Evolutionary conservation across 2,113 vertebrate species (phyloP).

Genomic region (Python bivittatus): DNA sequence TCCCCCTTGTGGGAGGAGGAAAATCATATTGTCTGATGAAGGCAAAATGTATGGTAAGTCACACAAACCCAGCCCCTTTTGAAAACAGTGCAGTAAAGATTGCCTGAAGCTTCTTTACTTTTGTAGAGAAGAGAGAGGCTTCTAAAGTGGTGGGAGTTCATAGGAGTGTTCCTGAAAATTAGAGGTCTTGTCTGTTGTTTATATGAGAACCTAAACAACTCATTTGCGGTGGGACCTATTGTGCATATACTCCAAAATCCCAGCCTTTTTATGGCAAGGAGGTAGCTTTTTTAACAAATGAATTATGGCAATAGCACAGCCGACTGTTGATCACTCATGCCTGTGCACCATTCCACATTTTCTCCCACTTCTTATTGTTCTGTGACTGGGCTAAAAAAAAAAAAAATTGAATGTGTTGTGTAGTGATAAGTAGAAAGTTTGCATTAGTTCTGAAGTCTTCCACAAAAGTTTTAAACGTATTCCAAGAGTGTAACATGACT

Average conservation of each 20-base stretch:
- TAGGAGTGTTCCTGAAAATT: not conserved
- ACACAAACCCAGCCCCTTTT: conserved; percentile 36
- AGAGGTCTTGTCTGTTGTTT: not conserved
- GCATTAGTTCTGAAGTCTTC: not conserved
- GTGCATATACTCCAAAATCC: not conserved
- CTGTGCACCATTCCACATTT: not conserved
- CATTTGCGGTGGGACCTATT: not conserved
- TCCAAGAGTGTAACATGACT: not conserved
- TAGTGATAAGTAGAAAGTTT: not conserved
- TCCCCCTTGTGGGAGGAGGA: conserved; percentile 96
- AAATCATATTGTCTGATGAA: conserved; percentile 99
- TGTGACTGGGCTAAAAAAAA: not conserved
- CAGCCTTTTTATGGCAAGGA: not conserved
- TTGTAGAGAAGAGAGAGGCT: not conserved
- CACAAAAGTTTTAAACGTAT: not conserved
- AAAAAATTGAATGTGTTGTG: not conserved
- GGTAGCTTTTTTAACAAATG: not conserved
- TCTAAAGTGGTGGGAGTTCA: not conserved
- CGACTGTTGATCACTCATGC: not conserved
- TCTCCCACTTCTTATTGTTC: not conserved
- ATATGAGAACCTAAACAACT: not conserved
- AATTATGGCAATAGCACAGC: not conserved
- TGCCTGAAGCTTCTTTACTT: conserved; percentile 12
- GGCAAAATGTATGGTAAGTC: conserved; percentile 99
- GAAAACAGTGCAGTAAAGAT: conserved; percentile 20